These are phyloP conservation scores for Lasius fuliginosus DNA, from an alignment of 2,888 invertebrate genomes.

Conservation along the genomic window DNA sequence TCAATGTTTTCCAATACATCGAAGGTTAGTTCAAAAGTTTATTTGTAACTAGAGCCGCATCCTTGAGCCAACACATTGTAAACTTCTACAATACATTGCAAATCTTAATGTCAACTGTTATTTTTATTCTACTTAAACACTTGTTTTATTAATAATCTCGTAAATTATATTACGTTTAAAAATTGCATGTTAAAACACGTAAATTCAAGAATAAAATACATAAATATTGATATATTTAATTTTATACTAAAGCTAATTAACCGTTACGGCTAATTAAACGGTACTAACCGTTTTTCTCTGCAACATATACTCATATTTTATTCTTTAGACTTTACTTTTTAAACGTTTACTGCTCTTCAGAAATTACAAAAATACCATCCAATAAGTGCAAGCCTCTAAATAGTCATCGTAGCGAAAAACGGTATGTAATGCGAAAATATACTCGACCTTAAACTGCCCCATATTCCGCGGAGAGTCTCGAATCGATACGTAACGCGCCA, in stretches of 20 bases:
- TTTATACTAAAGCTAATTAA: neutral
- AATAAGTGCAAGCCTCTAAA: neutral
- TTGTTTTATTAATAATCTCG: neutral
- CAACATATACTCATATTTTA: neutral
- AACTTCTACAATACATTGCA: neutral
- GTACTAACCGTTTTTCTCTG: neutral
- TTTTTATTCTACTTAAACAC: neutral
- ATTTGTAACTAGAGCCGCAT: constrained; percentile 2
- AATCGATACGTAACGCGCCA: constrained; percentile 29
- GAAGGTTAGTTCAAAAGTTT: constrained; percentile 22
- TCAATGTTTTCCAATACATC: constrained; percentile 36
- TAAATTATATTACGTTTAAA: neutral
- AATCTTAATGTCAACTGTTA: neutral
- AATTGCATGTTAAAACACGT: neutral
- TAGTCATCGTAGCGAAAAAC: neutral
- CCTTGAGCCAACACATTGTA: neutral
- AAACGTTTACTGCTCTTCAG: neutral
- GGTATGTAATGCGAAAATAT: constrained; percentile 6
- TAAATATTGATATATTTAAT: neutral
- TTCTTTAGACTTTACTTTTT: neutral
- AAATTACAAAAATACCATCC: neutral
- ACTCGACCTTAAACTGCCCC: constrained; percentile 10
- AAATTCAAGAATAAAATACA: neutral
- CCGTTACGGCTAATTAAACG: no score
- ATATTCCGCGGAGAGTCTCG: neutral